A percentile compares a stretch with the other conserved stretches of the same genome.
Evolutionary conservation across 1,140 invertebrate genomes (phyloP).

Genomic region (Drosophila parabipectinata): DNA sequence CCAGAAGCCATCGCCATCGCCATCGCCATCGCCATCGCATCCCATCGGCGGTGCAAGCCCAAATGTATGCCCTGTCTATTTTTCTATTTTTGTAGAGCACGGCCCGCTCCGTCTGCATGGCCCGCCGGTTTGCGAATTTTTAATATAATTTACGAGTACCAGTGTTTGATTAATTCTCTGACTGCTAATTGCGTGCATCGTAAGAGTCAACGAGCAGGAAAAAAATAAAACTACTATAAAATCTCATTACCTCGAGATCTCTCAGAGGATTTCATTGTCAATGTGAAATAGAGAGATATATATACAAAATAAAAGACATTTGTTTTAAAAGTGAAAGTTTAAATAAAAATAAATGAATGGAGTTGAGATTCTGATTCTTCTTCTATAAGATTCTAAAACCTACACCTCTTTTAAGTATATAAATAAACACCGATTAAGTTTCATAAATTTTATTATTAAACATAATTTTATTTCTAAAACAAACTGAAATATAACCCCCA

Average conservation of each 20-base stretch:
- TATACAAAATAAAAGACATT: too few relatives aligned
- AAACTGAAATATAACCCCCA: background rate
- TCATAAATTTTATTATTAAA: too few relatives aligned
- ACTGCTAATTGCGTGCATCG: constrained; percentile 31
- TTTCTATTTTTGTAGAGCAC: constrained; percentile 70
- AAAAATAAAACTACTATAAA: constrained; percentile 14
- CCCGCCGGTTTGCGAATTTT: constrained; percentile 41
- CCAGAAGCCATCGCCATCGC: constrained; percentile 36
- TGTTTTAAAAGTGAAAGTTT: too few relatives aligned
- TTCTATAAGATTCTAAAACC: too few relatives aligned
- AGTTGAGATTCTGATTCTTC: too few relatives aligned
- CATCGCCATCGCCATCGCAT: constrained; percentile 36
- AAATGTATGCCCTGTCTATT: constrained; percentile 53
- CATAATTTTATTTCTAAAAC: background rate
- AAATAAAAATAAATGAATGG: too few relatives aligned
- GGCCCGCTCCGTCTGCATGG: constrained; percentile 37
- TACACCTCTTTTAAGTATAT: too few relatives aligned
- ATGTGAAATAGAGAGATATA: background rate
- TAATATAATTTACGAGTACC: constrained; percentile 44
- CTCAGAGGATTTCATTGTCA: constrained; percentile 7
- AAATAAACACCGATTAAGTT: too few relatives aligned
- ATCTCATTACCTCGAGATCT: constrained; percentile 5
- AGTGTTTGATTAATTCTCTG: constrained; percentile 63
- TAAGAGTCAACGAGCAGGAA: constrained; percentile 20
- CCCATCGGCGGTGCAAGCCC: constrained; percentile 33